Evolutionary conservation across 2,797 vertebrate species (phyloP), one percentile per base, ranked within the genome.

Genomic region (Tamandua tetradactyla): DNA sequence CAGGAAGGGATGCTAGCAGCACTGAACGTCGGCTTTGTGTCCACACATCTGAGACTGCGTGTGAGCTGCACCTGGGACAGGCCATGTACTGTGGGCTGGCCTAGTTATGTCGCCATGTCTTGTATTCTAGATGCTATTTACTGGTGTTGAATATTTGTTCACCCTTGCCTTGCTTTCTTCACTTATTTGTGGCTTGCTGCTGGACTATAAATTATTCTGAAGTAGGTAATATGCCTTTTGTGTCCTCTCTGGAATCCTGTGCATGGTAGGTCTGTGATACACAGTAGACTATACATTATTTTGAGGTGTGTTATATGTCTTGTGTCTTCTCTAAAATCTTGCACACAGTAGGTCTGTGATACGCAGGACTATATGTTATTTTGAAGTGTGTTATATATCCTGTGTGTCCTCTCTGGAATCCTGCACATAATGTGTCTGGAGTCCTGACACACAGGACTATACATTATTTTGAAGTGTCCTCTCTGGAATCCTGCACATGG

Each of bases 21-120:
- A 62, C 82, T 52, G 81, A 93, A 62, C 30, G 13, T 62, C 49
- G 74, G 7, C 64, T 94, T 40, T 87, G 47, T 78, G 93, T 85
- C 81, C 13, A 84, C 82, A 69, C 15, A 78, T 12, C 42, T 25
- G 23, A 10, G 44, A 27, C 17, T 66, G 23, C n/a, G 27, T 82
- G 49, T 82, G 66, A 32, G 23, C 3, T 90, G 18, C 15, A 68
- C 17, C 69, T 17, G 66, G 25, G 23, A 68, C 13, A 78, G 3
- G 14, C 64, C 7, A 93, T 55, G 22, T 20, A 18, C 22, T 55
- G 47, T 37, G 32, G 42, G 76, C 1, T 61, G n/a, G n/a, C 42
- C 14, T 86, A 4, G 2, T 76, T 80, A 84, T 8, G 27, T 47
- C 27, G 25, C 6, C 14, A 20, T 49, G 32, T 81, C 64, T 71